Conservation (phyloP, 2,888 invertebrate species). For the Scaptomyza reducta region DNA sequence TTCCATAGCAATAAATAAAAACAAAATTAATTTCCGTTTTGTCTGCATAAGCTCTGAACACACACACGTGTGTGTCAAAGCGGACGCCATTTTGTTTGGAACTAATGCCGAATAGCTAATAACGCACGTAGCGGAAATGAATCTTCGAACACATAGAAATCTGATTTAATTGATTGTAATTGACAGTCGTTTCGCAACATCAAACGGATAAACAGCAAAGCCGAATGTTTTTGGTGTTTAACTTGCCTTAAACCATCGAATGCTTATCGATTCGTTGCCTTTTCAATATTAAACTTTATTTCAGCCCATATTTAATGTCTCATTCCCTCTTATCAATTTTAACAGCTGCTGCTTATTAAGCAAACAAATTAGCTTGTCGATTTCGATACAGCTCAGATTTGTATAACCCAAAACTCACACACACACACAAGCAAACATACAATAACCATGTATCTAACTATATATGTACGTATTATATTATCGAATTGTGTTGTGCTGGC, state of each 20-base stretch:
- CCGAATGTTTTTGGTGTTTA: constrained; percentile 58
- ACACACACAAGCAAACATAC: neutral
- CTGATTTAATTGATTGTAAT: constrained; percentile 71
- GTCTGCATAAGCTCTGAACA: constrained; percentile 30
- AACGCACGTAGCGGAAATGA: constrained; percentile 62
- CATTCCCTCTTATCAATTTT: constrained; percentile 21
- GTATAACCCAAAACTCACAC: constrained; percentile 2
- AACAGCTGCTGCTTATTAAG: constrained; percentile 30
- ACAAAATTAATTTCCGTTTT: constrained; percentile 73
- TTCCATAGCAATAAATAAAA: constrained; percentile 69
- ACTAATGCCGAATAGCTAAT: constrained; percentile 36
- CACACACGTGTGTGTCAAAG: neutral
- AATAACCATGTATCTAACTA: neutral
- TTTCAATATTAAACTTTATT: neutral
- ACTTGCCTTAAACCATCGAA: neutral
- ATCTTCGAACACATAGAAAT: constrained; percentile 62
- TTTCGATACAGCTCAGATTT: constrained; percentile 32
- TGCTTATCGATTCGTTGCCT: neutral
- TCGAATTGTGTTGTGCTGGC: constrained; percentile 33
- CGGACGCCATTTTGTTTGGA: constrained; percentile 39
- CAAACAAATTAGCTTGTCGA: constrained; percentile 53
- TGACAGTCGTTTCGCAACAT: constrained; percentile 63
- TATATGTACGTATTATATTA: constrained; percentile 10
- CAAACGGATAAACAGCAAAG: constrained; percentile 56
- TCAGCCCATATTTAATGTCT: neutral